Base-by-base conservation (phyloP, 30 jellyfish, hydroid and myxozoan genomes). In the Euphysa ruthae region DNA sequence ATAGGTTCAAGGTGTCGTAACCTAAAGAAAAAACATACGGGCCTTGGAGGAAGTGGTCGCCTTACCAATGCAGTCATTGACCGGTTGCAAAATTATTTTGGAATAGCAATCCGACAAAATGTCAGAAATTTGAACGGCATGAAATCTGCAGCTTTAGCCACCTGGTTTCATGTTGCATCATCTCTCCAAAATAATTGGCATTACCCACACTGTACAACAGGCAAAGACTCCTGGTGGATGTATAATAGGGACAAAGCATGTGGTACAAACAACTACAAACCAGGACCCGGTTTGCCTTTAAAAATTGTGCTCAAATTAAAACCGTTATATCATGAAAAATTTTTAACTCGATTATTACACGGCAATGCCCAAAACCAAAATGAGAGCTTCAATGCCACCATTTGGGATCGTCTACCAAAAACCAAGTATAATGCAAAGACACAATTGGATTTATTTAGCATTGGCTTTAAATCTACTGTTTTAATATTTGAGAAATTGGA, bases 111-210 rank as follows among this genome's bases (percentile, higher is more conserved):
- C 49, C 80, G 81, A 23, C 61, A 61, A n/a, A 74, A 74, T 65
- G 49, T 14, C 4, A 58, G 69, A 4, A 63, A 49, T 49, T 51
- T 64, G 56, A 42, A 55, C 3, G 82, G 72, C 0, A 63, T 64
- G 75, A 31, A 19, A 32, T 49, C 32, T 18, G 50, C 71, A 13
- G 57, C 55, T 15, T 6, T 63, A 6, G 91, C 82, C 4, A 52
- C 76, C 69, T 56, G 64, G 24, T 29, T 42, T 29, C 91, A 74
- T 74, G 80, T 74, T 18, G 88, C 88, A 27, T 74, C 88, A 13
- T 74, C 88, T 15, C 25, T 27, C 1, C n/a, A 27, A 15, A 32
- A 38, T 15, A 27, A 28, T 10, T 63, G 38, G 63, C 88, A 74
- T 56, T 15, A 7, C 74, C 31, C 70, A 10, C 64, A 60, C 58